A percentile compares a stretch with the other conserved stretches of the same genome.
Conservation (phyloP, 2,113 vertebrate species). For the Pseudonaja textilis region DNA sequence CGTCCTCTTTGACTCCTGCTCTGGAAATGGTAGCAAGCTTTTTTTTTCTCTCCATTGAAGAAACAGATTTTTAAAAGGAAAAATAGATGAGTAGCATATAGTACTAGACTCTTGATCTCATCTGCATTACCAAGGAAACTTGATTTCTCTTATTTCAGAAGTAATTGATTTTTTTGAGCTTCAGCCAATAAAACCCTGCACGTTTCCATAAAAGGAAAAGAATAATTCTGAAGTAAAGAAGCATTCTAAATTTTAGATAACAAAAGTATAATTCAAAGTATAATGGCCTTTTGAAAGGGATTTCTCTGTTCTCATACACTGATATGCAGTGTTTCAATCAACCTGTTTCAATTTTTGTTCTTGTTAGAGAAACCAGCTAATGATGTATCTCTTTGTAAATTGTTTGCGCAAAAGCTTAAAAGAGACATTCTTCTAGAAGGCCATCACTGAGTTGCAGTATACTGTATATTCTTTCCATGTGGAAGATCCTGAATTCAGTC, state of each 20-base stretch:
- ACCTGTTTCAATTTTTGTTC: not conserved
- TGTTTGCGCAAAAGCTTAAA: not conserved
- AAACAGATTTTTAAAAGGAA: slow-evolving; percentile 32
- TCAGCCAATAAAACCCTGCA: not conserved
- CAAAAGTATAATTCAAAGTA: not conserved
- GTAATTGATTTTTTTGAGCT: not conserved
- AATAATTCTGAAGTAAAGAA: not conserved
- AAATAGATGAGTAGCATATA: slow-evolving; percentile 50
- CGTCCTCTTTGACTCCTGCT: not conserved
- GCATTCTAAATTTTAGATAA: not conserved
- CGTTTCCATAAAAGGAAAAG: not conserved
- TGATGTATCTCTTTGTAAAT: too few species aligned
- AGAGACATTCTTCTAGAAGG: not conserved
- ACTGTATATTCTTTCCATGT: not conserved
- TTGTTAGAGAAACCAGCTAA: not conserved
- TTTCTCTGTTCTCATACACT: not conserved
- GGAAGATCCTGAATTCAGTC: not conserved
- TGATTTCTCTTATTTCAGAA: slow-evolving; percentile 33
- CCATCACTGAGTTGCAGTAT: not conserved
- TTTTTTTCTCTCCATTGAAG: slow-evolving; percentile 51
- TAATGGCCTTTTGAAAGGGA: not conserved
- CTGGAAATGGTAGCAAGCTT: slow-evolving; percentile 43
- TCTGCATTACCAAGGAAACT: slow-evolving; percentile 40
- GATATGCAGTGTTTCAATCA: not conserved
- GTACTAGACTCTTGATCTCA: slow-evolving; percentile 47